These are phyloP conservation scores for Salvator merianae DNA, from an alignment of 2,113 vertebrate genomes.

Conservation along the genomic window DNA sequence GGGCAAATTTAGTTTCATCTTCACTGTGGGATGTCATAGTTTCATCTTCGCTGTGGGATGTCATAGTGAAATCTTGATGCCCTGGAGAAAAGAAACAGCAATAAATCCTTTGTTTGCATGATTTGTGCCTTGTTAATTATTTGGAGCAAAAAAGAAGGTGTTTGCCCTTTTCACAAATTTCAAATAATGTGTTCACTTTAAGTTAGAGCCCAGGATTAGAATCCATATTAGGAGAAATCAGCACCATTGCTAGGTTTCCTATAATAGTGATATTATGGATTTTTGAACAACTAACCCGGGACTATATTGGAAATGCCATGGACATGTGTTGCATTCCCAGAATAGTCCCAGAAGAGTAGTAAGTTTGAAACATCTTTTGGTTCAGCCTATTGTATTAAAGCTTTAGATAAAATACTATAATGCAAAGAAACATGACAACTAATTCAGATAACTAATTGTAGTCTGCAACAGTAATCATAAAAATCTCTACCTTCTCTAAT, in stretches of 20 bases:
- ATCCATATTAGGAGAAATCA: too few relatives aligned
- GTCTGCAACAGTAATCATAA: background rate
- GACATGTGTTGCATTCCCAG: too few relatives aligned
- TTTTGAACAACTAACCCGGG: too few relatives aligned
- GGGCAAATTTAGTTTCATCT: background rate
- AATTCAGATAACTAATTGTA: background rate
- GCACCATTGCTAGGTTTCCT: too few relatives aligned
- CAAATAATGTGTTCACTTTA: background rate
- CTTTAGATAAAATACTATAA: background rate
- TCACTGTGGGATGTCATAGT: slow-evolving; percentile 4
- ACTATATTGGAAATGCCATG: too few relatives aligned
- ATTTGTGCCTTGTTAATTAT: background rate
- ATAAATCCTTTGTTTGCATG: background rate
- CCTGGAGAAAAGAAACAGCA: background rate
- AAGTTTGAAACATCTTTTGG: background rate
- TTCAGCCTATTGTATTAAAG: background rate
- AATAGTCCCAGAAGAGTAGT: too few relatives aligned
- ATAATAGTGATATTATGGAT: too few relatives aligned
- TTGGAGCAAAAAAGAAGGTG: background rate
- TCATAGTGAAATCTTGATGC: slow-evolving; percentile 4
- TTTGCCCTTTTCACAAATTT: background rate
- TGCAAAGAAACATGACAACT: background rate
- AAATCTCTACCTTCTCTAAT: background rate
- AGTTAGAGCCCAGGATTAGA: too few relatives aligned
- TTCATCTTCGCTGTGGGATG: background rate